Evolutionary conservation across 2,113 vertebrate species (phyloP), one percentile per base, ranked within the genome.

Genomic region (Orcinus orca): DNA sequence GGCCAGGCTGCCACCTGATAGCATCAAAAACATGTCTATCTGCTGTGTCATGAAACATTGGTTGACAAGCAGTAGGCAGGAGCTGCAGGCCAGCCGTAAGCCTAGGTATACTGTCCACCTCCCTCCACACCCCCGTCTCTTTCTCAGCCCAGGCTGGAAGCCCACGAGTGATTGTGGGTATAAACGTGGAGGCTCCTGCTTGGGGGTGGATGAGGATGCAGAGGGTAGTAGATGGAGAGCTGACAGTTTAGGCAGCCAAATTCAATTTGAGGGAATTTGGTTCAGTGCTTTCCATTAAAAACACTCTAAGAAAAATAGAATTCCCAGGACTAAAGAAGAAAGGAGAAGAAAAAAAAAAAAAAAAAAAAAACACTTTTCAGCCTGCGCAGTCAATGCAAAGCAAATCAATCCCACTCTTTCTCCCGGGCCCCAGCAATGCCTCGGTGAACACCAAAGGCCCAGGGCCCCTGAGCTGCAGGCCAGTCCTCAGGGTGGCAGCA

Each of bases 261-360:
- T 97, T 95, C 97, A 98, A 98, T 93, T 97, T 97, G 94, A 97
- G 87, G 68, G 96, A 97, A 97, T 95, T 83, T 98, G 98, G 96
- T 98, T 98, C 97, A 97, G 87, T 97, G 98, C 94, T 98, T 98
- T 98, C 96, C 95, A 97, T 98, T 97, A 98, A 95, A 96, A 98
- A 95, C 62, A 87, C 86, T 97, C 84, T 76, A 87, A 95, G 96
- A 93, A 97, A 94, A 94, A 96, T 44, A 76, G 11, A 96, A 98
- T 97, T 98, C 97, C 95, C 97, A 97, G 60, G 85, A 83, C 93
- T 92, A 86, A 90, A 92, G 82, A 90, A 95, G 53, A 53, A 79
- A 53, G 88, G 86, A 71, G 63, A 33, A 50, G 31, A 26, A 36
- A 20, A 74, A 60, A 68, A 2, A 38, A 38, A 26, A 38, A 26